Percentiles rank a stretch among this genome's conserved stretches.
phyloP scores from a whole-genome alignment of 2,797 vertebrate species.

The Alcedo quadribrachys region DNA sequence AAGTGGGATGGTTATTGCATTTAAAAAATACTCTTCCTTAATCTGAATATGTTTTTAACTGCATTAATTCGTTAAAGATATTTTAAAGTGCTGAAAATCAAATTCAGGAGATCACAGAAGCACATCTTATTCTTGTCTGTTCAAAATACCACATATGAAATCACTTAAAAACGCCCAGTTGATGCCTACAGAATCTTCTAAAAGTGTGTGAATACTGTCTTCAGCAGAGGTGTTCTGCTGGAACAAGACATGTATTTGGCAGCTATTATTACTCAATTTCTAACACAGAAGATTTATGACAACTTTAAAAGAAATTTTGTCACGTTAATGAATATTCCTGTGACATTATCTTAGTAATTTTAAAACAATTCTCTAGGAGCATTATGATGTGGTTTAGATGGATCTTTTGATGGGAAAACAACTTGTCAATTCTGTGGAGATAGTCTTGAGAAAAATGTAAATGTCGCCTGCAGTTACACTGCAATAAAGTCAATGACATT shows the following conservation, averaged over 20 bases:
- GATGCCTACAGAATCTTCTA: neutral
- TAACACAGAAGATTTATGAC: neutral
- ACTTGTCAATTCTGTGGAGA: neutral
- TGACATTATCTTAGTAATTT: slow-evolving; percentile 22
- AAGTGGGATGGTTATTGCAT: neutral
- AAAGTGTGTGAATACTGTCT: neutral
- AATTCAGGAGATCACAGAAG: neutral
- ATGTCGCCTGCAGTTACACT: neutral
- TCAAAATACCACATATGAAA: neutral
- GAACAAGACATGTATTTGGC: neutral
- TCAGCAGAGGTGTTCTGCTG: neutral
- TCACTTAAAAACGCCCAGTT: neutral
- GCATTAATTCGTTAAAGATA: neutral
- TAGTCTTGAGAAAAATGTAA: neutral
- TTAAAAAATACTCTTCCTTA: neutral
- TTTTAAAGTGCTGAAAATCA: neutral
- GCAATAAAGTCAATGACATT: neutral
- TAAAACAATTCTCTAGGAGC: neutral
- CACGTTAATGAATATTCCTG: neutral
- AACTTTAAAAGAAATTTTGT: neutral
- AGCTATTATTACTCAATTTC: neutral
- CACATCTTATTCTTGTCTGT: neutral
- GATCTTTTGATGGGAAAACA: neutral
- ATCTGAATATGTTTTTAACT: neutral
- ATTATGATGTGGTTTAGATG: slow-evolving; percentile 20